Percentiles rank a stretch among this genome's conserved stretches.
phyloP scores from a whole-genome alignment of 2,113 vertebrate genomes.

The Chionodraco myersi region DNA sequence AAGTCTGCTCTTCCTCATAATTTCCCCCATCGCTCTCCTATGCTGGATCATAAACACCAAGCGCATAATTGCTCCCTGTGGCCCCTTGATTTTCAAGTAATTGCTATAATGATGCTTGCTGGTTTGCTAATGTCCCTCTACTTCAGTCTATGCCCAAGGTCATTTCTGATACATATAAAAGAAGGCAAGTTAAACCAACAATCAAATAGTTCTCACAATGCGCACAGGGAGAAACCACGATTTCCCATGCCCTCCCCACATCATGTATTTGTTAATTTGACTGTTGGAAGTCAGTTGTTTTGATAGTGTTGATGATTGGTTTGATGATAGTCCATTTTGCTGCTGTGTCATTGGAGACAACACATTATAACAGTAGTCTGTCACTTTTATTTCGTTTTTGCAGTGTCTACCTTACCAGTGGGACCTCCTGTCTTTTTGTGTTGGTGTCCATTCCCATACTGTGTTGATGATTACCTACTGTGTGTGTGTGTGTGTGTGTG shows the following conservation, averaged over 20 bases:
- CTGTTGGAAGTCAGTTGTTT: constrained; percentile 25
- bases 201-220: constrained; percentile 6
- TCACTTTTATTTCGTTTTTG: constrained; percentile 27
- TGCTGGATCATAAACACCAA: constrained; percentile 68
- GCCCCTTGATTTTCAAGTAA: constrained; percentile 75
- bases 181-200: constrained; percentile 44
- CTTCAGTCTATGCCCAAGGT: constrained; percentile 67
- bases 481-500: neutral
- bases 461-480: constrained; percentile 9
- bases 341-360: constrained; percentile 26
- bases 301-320: constrained; percentile 13
- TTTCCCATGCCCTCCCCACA: constrained; percentile 9
- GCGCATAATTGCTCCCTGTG: constrained; percentile 76
- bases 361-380: constrained; percentile 9
- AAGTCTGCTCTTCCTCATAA: constrained; percentile 33
- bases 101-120: constrained; percentile 74
- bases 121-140: constrained; percentile 60
- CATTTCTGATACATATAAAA: constrained; percentile 59
- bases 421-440: constrained; percentile 26
- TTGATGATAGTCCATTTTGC: constrained; percentile 4
- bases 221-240: constrained; percentile 29
- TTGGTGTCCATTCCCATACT: constrained; percentile 20
- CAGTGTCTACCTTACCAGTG: constrained; percentile 10
- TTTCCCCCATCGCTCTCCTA: constrained; percentile 35
- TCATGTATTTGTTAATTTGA: constrained; percentile 22